phyloP scores from a whole-genome alignment of 1,140 invertebrate genomes.

The Drosophila albomicans region DNA sequence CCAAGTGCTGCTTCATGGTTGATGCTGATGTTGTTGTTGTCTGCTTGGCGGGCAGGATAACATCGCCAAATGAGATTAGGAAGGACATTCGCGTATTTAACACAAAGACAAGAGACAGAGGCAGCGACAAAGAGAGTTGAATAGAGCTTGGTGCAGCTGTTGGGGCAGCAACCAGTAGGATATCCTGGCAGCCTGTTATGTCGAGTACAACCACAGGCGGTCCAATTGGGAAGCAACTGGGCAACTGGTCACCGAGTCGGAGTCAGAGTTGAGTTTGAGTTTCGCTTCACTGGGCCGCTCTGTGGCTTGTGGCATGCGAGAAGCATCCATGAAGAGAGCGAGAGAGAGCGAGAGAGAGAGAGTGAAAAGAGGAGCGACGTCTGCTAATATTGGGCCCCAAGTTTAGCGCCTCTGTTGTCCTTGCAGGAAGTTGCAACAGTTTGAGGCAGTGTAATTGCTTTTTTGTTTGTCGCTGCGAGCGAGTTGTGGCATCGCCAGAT shows the following conservation, averaged over 20 bases:
- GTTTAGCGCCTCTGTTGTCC: slow-evolving; percentile 79
- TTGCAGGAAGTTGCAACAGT: slow-evolving; percentile 81
- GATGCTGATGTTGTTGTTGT: slow-evolving; percentile 34
- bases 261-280: not conserved
- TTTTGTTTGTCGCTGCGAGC: slow-evolving; percentile 74
- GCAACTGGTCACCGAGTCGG: slow-evolving; percentile 11
- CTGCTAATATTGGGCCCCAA: slow-evolving; percentile 71
- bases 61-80: slow-evolving; percentile 83
- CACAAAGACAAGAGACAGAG: slow-evolving; percentile 49
- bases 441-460: slow-evolving; percentile 82
- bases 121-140: not conserved
- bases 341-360: not conserved
- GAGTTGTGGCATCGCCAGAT: slow-evolving; percentile 9
- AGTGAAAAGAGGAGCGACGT: too few relatives aligned
- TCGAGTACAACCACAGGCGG: slow-evolving; percentile 56
- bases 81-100: slow-evolving; percentile 84
- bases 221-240: slow-evolving; percentile 35
- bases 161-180: slow-evolving; percentile 60
- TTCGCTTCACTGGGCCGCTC: slow-evolving; percentile 31
- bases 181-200: slow-evolving; percentile 78
- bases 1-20: slow-evolving; percentile 20
- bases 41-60: slow-evolving; percentile 70
- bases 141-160: slow-evolving; percentile 20
- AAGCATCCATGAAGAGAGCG: not conserved
- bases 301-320: slow-evolving; percentile 4